Evolutionary conservation across 2,888 invertebrate species (phyloP), one percentile per base, ranked within the genome.

Genomic region (Tetrapedia diversipes): DNA sequence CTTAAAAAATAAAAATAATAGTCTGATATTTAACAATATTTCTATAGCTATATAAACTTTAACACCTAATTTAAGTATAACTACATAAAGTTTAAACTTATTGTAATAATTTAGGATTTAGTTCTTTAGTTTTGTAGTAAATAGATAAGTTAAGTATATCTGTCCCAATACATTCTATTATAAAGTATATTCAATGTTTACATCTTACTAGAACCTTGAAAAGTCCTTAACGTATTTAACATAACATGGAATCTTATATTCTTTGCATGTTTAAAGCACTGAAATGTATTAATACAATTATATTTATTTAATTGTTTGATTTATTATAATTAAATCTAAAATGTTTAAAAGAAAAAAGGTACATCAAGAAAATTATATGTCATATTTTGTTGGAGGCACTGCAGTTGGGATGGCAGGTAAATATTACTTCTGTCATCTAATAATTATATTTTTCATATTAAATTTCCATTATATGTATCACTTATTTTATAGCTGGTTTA

Each of bases 381-480:
- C 34, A 27, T 73, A 60, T 53, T 67, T 69, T 2, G 1, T 66
- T 64, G 73, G 76, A 34, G 69, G 63, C 14, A 41, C 59, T 19
- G 51, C 51, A 45, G 22, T 73, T 16, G 64, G 67, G 57, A 27
- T 67, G 27, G 43, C 67, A 47, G 60, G 70, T 81, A 67, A 67
- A 54, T 27, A 63, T 39, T 37, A 60, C 37, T 45, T 24, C 1
- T 19, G 43, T 8, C n/a, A 11, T 19, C 43, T 43, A 7, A 39
- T 37, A 27, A 2, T 53, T 53, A 41, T 19, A 37, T 16, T 37
- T 29, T 27, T 39, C 3, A 6, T 53, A 61, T 41, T 39, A 14
- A 57, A 60, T 19, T 32, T 39, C 4, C 41, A 0, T 43, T 16
- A 6, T 37, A 59, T 19, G 7, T 43, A 47, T 41, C 29, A 32